Conservation (phyloP, 2,888 invertebrate species). For the Drosophila borealis region DNA sequence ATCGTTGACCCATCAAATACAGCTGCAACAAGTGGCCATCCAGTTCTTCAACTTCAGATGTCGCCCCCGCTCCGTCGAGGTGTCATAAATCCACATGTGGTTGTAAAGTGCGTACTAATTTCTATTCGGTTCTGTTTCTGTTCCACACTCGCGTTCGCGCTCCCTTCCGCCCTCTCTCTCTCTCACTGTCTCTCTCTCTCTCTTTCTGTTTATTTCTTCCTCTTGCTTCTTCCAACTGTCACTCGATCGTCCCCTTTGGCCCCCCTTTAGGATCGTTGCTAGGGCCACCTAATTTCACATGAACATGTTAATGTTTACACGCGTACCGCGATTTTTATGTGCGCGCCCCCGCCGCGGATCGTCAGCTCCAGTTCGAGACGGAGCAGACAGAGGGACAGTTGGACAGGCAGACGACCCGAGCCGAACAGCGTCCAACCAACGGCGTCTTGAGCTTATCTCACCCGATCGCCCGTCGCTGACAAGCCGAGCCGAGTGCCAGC, state of each 20-base stretch:
- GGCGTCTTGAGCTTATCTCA: constrained; percentile 62
- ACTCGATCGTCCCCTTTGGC: constrained; percentile 33
- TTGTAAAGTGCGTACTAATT: constrained; percentile 76
- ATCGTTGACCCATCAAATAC: constrained; percentile 38
- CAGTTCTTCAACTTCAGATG: constrained; percentile 4
- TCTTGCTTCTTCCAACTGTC: constrained; percentile 25
- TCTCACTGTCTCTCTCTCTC: not conserved
- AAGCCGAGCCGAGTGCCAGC: constrained; percentile 26
- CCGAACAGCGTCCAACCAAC: constrained; percentile 41
- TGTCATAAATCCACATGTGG: constrained; percentile 81
- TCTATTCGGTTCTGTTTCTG: constrained; percentile 48
- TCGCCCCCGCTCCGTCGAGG: constrained; percentile 27
- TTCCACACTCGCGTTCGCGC: constrained; percentile 4
- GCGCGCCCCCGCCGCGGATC: constrained; percentile 57
- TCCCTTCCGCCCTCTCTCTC: not conserved
- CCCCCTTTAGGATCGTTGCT: constrained; percentile 16
- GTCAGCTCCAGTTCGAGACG: constrained; percentile 36
- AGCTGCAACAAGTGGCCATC: constrained; percentile 74
- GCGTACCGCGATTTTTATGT: constrained; percentile 79
- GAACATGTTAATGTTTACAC: constrained; percentile 80
- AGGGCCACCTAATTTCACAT: constrained; percentile 70
- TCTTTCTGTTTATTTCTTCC: not conserved
- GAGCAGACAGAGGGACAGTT: not conserved
- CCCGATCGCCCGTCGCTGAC: constrained; percentile 48
- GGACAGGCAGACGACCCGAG: constrained; percentile 1